Conservation (phyloP, 2,888 invertebrate genomes). For the Eupsilia transversa region DNA sequence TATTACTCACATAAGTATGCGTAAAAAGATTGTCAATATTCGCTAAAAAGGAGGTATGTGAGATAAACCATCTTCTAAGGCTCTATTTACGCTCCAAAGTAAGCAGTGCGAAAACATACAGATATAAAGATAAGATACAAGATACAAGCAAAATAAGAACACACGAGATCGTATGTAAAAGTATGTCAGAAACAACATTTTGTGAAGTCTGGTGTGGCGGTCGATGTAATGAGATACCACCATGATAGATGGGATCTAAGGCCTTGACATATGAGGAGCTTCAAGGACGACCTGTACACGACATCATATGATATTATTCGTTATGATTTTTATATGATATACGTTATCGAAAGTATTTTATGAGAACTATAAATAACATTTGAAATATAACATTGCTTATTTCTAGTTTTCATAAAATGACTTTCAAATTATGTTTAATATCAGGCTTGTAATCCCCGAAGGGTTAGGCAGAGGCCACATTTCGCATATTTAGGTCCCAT, state of each 20-base stretch:
- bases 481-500: background rate
- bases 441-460: background rate
- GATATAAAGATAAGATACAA: too few relatives aligned
- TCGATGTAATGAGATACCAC: constrained; percentile 54
- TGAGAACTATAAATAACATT: background rate
- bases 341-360: too few relatives aligned
- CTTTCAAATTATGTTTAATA: too few relatives aligned
- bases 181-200: constrained; percentile 31
- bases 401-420: too few relatives aligned
- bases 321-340: background rate
- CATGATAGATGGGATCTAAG: constrained; percentile 50
- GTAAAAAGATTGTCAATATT: constrained; percentile 9
- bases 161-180: constrained; percentile 9
- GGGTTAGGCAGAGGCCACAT: background rate
- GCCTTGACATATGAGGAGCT: constrained; percentile 51
- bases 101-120: constrained; percentile 10
- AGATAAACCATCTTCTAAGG: constrained; percentile 9
- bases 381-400: too few relatives aligned
- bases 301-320: background rate
- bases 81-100: constrained; percentile 6
- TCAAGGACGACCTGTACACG: constrained; percentile 25
- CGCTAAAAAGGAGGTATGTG: background rate
- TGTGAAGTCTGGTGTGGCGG: constrained; percentile 38
- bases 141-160: constrained; percentile 6
- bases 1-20: background rate